Evolutionary conservation across 2,888 invertebrate species (phyloP).

Genomic region (Lampropteryx suffumata): DNA sequence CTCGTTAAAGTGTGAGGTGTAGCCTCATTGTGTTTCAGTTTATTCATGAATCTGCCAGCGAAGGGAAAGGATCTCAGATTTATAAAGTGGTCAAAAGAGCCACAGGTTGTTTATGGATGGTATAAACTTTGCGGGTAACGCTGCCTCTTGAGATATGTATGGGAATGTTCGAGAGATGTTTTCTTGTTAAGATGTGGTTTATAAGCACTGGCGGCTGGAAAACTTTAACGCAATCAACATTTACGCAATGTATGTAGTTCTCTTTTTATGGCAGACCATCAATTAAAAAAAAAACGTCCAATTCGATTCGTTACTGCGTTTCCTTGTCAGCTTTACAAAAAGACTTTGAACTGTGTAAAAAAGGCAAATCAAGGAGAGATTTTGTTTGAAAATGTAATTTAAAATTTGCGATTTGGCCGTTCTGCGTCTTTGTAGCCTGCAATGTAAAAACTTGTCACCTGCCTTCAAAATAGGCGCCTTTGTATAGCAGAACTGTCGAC

Average conservation of each 20-base stretch:
- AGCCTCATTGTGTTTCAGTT: constrained; percentile 20
- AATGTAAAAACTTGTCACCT: constrained; percentile 26
- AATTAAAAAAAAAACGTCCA: too few species aligned
- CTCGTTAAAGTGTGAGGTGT: constrained; percentile 8
- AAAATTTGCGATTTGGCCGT: too few species aligned
- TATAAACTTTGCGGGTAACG: constrained; percentile 22
- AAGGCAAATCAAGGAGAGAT: too few species aligned
- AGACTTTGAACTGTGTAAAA: too few species aligned
- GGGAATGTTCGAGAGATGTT: background rate
- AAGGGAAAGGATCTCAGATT: constrained; percentile 31
- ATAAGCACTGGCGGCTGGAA: background rate
- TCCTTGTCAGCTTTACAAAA: too few species aligned
- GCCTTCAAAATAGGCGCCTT: constrained; percentile 35
- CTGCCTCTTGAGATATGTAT: constrained; percentile 20
- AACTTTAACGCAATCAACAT: too few species aligned
- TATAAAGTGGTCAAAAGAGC: constrained; percentile 35
- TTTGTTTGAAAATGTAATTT: too few species aligned
- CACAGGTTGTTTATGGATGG: constrained; percentile 34
- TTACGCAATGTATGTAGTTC: too few species aligned
- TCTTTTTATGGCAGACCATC: too few species aligned
- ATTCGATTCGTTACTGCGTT: too few species aligned
- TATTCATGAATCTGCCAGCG: constrained; percentile 30
- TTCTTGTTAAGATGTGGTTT: constrained; percentile 1
- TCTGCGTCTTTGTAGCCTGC: too few species aligned
- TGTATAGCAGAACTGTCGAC: constrained; percentile 38